These are phyloP conservation scores for Trichonephila clavipes DNA, from an alignment of 1,140 invertebrate genomes.

Conservation along the genomic window DNA sequence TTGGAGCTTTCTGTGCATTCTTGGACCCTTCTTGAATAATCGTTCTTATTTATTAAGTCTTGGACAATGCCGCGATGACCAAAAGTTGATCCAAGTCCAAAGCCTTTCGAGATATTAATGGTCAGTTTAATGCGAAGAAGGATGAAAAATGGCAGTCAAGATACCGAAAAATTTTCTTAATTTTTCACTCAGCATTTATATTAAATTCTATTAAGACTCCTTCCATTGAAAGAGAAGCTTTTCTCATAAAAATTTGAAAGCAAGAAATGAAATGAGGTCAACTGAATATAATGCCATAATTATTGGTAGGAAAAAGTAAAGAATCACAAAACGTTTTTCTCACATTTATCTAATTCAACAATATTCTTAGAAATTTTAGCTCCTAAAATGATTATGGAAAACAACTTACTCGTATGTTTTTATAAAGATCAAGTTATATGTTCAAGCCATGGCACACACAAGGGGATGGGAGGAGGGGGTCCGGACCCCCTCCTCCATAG, in stretches of 20 bases:
- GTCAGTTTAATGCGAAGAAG: conserved; percentile 44
- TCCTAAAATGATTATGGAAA: too few relatives aligned
- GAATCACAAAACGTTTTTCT: too few relatives aligned
- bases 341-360: too few relatives aligned
- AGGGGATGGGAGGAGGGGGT: too few relatives aligned
- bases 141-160: conserved; percentile 47
- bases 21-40: conserved; percentile 20
- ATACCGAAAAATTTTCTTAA: conserved; percentile 46
- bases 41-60: conserved; percentile 1
- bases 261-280: conserved; percentile 1
- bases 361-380: too few relatives aligned
- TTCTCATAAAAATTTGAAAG: neutral
- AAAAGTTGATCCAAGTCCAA: conserved; percentile 32
- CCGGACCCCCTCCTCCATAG: too few relatives aligned
- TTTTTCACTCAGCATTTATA: conserved; percentile 57
- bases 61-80: conserved; percentile 16
- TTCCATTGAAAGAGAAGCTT: neutral
- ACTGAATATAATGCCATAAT: conserved; percentile 5
- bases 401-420: too few relatives aligned
- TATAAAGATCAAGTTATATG: too few relatives aligned
- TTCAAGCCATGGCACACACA: too few relatives aligned
- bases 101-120: conserved; percentile 39
- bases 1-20: neutral
- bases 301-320: too few relatives aligned
- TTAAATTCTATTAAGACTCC: conserved; percentile 33